Evolutionary conservation across 2,113 vertebrate genomes (phyloP).

Genomic region (Tyrannus savana): DNA sequence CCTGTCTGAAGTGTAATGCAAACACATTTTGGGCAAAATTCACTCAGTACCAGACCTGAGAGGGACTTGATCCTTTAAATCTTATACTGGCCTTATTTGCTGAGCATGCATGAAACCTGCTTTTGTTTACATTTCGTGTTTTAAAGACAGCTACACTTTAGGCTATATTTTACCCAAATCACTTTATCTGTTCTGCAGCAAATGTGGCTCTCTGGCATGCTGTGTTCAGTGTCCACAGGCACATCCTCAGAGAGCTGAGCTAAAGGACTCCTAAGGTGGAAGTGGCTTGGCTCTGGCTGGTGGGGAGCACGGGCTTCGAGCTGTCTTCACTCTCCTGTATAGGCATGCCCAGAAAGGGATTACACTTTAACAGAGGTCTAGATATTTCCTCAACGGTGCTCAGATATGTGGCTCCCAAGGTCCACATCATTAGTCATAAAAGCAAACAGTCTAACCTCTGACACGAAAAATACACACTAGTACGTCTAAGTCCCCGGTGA

Average conservation of each 20-base stretch:
- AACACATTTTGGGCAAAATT: background rate
- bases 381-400: conserved; percentile 21
- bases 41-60: background rate
- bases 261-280: background rate
- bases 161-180: background rate
- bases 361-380: conserved; percentile 63
- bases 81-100: background rate
- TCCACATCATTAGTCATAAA: conserved; percentile 48
- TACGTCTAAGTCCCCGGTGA: background rate
- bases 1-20: background rate
- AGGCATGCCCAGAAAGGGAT: conserved; percentile 16
- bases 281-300: background rate
- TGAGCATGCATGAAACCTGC: background rate
- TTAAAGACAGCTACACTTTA: background rate
- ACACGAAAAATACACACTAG: background rate
- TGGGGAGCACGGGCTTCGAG: background rate
- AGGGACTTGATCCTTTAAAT: background rate
- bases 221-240: background rate
- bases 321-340: background rate
- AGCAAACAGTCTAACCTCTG: conserved; percentile 52
- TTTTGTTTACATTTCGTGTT: background rate
- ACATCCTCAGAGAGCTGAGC: background rate
- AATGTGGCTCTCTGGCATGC: background rate
- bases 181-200: background rate
- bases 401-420: conserved; percentile 54